Evolutionary conservation across 1,140 invertebrate species (phyloP), one percentile per base, ranked within the genome.

Genomic region (Brachionus rubens): DNA sequence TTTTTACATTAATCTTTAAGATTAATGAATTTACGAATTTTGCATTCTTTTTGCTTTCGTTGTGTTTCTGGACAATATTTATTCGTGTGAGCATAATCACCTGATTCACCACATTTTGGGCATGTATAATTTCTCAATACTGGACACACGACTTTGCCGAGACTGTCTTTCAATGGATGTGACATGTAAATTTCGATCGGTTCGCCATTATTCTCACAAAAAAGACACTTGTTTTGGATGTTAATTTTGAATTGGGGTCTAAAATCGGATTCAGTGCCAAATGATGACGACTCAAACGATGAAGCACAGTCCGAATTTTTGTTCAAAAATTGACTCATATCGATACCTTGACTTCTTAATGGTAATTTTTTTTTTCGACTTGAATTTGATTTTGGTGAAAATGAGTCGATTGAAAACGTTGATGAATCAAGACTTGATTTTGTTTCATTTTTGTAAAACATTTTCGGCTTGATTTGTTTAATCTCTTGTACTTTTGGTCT

Each of bases 21-120:
- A 65, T 65, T 65, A 43, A 65, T 10, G 24, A 65, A 65, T 65
- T 65, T 65, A 24, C 26, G 41, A 2, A 72, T 72, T 72, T 72
- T 72, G n/a, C 12, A 50, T 50, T 72, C 46, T 72, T 72, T 72
- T 33, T 50, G 46, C 50, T 28, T 54, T 16, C 68, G 43, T 50
- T 72, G 68, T 1, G 68, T 72, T 10, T 72, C 68, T 10, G 83
- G 82, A 68, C 84, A 85, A 72, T 86, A 82, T 7, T 77, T 77
- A n/a, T 79, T 68, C 2, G 88, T 88, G 80, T 88, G 88, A 26
- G 88, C 87, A 62, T 84, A 78, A 59, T 86, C 83, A 0, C 88
- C 87, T 1, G 84, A 84, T 0, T 82, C 85, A 0, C 84, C 83
- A 80, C 88, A 88, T 0, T 82, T 80, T 2, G 83, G 81, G 79